A percentile compares a stretch with the other conserved stretches of the same genome.
Conservation (phyloP, 2,888 invertebrate species). For the Thymelicus lineola region DNA sequence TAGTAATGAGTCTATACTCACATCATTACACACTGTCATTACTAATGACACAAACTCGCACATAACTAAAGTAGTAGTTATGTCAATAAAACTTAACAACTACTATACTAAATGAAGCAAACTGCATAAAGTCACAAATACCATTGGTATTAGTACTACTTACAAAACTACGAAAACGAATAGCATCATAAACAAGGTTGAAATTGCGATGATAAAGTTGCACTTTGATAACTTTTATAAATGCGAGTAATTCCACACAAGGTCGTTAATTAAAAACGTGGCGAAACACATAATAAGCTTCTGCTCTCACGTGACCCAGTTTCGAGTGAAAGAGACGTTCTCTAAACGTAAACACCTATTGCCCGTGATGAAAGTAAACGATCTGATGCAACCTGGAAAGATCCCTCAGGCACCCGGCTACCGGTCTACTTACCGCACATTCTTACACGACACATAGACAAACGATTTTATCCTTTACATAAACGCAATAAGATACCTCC, state of each 20-base stretch:
- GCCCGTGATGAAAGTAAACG: conserved; percentile 43
- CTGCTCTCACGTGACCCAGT: conserved; percentile 30
- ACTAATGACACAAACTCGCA: too few species aligned
- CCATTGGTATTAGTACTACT: not conserved
- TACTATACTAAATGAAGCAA: too few species aligned
- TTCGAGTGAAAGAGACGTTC: conserved; percentile 31
- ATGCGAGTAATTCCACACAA: conserved; percentile 36
- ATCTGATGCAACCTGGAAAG: conserved; percentile 46
- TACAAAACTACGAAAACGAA: not conserved
- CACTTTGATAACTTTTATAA: conserved; percentile 18
- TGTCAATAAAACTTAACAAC: too few species aligned
- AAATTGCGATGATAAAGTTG: conserved; percentile 3
- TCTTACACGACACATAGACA: conserved; percentile 21
- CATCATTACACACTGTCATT: too few species aligned
- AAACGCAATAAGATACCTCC: conserved; percentile 49
- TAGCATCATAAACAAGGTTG: conserved; percentile 14
- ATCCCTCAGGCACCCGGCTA: conserved; percentile 42
- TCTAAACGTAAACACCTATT: conserved; percentile 33
- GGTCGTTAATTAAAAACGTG: conserved; percentile 37
- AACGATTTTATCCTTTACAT: conserved; percentile 51
- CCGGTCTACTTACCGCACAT: conserved; percentile 24
- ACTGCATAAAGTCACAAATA: too few species aligned
- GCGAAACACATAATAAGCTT: conserved; percentile 38
- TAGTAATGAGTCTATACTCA: too few species aligned
- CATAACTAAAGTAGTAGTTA: too few species aligned